Evolutionary conservation across 1,140 invertebrate genomes (phyloP).

Genomic region (Calephelis nemesis): DNA sequence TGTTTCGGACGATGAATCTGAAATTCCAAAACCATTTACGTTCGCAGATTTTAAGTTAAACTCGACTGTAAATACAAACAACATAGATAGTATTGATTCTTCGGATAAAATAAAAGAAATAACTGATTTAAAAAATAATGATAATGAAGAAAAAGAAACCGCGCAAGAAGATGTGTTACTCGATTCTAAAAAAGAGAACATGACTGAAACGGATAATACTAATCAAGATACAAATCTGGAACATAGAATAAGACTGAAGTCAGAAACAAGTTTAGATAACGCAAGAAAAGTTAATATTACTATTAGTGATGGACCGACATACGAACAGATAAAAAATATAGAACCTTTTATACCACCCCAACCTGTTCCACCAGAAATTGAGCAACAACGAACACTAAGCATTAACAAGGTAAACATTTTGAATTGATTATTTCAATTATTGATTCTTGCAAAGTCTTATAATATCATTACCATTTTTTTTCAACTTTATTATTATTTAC

Average conservation of each 20-base stretch:
- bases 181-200: background rate
- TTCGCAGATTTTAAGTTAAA: conserved; percentile 72
- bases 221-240: background rate
- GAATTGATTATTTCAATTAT: background rate
- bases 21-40: conserved; percentile 72
- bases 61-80: background rate
- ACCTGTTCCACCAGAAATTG: conserved; percentile 85
- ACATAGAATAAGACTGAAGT: conserved; percentile 7
- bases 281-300: conserved; percentile 77
- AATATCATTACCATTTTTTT: too few relatives aligned
- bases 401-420: conserved; percentile 85
- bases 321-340: conserved; percentile 72
- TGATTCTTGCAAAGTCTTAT: background rate
- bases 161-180: background rate
- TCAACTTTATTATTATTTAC: too few relatives aligned
- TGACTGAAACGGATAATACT: background rate
- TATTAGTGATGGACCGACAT: conserved; percentile 78
- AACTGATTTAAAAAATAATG: conserved; percentile 5
- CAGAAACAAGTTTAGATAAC: conserved; percentile 44
- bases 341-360: conserved; percentile 78
- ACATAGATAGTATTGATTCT: background rate
- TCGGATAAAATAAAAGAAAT: conserved; percentile 11
- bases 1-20: conserved; percentile 40
- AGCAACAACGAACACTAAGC: conserved; percentile 86
- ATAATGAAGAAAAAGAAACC: conserved; percentile 21